Base-by-base conservation (phyloP, 2,113 vertebrate genomes). In the Puma concolor region DNA sequence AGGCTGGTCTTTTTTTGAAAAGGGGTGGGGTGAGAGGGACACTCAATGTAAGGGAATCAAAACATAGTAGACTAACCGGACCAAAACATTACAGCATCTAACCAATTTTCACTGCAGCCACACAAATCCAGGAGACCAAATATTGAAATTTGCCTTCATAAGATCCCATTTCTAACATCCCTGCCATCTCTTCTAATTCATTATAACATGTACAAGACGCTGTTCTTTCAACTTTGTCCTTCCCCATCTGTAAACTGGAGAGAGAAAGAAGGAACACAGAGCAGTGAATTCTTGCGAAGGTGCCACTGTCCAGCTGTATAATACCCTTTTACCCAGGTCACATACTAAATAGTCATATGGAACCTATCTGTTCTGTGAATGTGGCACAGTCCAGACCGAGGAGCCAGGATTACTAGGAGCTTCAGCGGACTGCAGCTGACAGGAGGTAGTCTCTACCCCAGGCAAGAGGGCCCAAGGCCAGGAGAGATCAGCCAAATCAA, bases 21-120 rank as follows among this genome's bases (percentile, higher is more conserved):
- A 52, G n/a, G 10, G 19, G 27, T 57, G 5, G 9, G 10, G 21
- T 66, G 71, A 98, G 88, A 93, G 74, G 92, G 72, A 57, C 81
- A 90, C 71, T 94, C 93, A 97, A 96, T 97, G 87, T 90, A 60
- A 97, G 88, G 63, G 57, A 97, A 97, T 76, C 2, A 54, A 76
- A 90, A 57, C 11, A 25, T 25, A 15, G 25, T 21, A 82, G 44
- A 13, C 44, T 33, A 72, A 54, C 38, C n/a, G 29, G 33, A 74
- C 33, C 41, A 84, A 63, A 60, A 72, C 3, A 69, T 82, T 13
- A 10, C 1, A 44, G 5, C 50, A n/a, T 54, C 33, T 14, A 33
- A 77, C 27, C n/a, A 74, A 12, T 57, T 91, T 71, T 86, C 23
- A 67, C 13, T 38, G 4, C 29, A 77, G 23, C 25, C 10, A 7